Evolutionary conservation across 1,140 invertebrate genomes (phyloP), one percentile per base, ranked within the genome.

Genomic region (Heliconius melpomene): DNA sequence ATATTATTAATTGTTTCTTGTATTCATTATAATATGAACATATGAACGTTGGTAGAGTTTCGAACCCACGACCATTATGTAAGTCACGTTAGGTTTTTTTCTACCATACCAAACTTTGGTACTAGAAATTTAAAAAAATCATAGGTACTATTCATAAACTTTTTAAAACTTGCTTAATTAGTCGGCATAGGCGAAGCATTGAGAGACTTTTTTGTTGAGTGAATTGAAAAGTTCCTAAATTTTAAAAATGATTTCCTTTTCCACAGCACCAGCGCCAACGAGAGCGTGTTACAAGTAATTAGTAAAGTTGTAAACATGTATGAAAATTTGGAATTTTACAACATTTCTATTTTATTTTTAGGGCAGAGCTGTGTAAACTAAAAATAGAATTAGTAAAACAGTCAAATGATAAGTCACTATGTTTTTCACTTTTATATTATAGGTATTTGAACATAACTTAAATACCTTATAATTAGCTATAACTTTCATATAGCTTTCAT

Each of bases 141-240:
- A 7, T 11, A 2, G 54, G n/a, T 9, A n/a, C 54, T 23, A 66
- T 26, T 66, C 60, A 66, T 29, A 18, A n/a, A 66, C 23, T 66
- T 66, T 66, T 66, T 66, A 66, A 66, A 66, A 66, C 26, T 66
- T 66, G 23, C 20, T 29, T 66, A 66, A 29, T 66, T 66, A 66
- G 60, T 66, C 60, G 11, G 9, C 60, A 29, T 29, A 66, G 60
- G 60, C 60, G 13, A n/a, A 66, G 60, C 60, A 66, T 66, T 66
- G 60, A 66, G 60, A 26, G 60, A 26, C 8, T 29, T 66, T 66
- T 66, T 66, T 60, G 9, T 66, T 6, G 60, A 66, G 60, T 66
- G 11, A 23, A 57, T n/a, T 23, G 54, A 26, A 66, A 66, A 66
- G 23, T 66, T 66, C 23, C 60, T 66, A 66, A 36, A 66, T 66